phyloP scores from a whole-genome alignment of 2,797 vertebrate genomes.

The Melanotaenia pygmaea region DNA sequence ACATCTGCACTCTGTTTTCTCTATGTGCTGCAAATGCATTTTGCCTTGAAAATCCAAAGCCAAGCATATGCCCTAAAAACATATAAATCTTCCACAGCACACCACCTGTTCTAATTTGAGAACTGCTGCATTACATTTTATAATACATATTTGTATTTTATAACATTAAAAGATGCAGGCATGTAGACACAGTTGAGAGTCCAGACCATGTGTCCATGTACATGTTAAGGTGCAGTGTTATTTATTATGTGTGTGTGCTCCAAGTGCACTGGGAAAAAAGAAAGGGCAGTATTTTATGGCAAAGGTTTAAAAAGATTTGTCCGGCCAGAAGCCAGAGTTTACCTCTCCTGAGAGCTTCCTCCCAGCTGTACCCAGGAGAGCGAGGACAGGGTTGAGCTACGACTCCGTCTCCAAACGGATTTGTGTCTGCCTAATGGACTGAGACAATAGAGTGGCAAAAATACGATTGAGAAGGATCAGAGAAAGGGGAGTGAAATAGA shows the following conservation, averaged over 20 bases:
- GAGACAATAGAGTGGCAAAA: conserved; percentile 74
- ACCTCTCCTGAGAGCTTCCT: conserved; percentile 65
- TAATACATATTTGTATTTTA: conserved; percentile 42
- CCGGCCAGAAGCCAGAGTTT: conserved; percentile 58
- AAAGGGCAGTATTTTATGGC: conserved; percentile 61
- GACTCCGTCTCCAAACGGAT: conserved; percentile 74
- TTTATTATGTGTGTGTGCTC: conserved; percentile 59
- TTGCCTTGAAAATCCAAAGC: conserved; percentile 20
- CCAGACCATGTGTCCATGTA: conserved; percentile 12
- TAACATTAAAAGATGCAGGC: conserved; percentile 16
- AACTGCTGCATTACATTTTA: conserved; percentile 14
- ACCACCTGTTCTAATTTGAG: not conserved
- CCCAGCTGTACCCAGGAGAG: conserved; percentile 62
- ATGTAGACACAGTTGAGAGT: not conserved
- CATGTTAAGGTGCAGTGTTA: conserved; percentile 38
- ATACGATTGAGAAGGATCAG: conserved; percentile 66
- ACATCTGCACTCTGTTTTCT: conserved; percentile 15
- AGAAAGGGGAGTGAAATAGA: conserved; percentile 23
- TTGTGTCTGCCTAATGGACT: conserved; percentile 80
- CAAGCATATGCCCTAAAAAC: conserved; percentile 10
- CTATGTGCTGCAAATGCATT: conserved; percentile 1
- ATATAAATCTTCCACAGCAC: conserved; percentile 32
- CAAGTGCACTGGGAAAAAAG: conserved; percentile 46
- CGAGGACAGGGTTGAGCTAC: conserved; percentile 44
- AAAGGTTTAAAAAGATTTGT: conserved; percentile 73